phyloP scores from a whole-genome alignment of 2,113 vertebrate species.

The human region GRCh38 chr2:107540501-107541000 shows the following conservation, averaged over 20 bases:
- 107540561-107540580: background rate
- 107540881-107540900: background rate
- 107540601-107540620: background rate
- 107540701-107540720: background rate
- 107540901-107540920: background rate
- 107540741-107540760: background rate
- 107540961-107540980: background rate
- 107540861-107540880: background rate
- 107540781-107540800: background rate
- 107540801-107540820: background rate
- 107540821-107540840: too few relatives aligned
- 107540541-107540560: accelerated
- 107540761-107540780: background rate
- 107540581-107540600: background rate
- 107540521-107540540: background rate
- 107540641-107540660: background rate
- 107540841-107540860: background rate
- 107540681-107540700: background rate
- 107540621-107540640: background rate
- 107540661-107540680: background rate
- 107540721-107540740: background rate
- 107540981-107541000: background rate
- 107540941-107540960: background rate
- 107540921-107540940: accelerated
- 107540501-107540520: background rate